A percentile compares a stretch with the other conserved stretches of the same genome.
These are phyloP conservation scores for Andrena fulva DNA, from an alignment of 2,888 invertebrate species.

Conservation along the genomic window DNA sequence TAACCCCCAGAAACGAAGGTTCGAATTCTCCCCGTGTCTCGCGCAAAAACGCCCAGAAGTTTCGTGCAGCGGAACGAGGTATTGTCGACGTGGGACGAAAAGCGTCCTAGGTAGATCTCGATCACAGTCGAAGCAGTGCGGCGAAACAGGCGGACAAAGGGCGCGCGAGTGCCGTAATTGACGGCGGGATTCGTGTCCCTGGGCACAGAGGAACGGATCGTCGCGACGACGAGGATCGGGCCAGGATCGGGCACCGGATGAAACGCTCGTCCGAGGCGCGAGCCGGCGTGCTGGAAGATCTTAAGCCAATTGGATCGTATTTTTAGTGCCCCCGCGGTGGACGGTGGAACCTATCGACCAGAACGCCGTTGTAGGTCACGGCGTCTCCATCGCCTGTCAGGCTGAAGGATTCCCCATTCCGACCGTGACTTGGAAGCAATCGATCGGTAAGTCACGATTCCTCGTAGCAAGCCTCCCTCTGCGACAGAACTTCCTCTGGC, in stretches of 20 bases:
- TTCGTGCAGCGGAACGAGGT: constrained; percentile 2
- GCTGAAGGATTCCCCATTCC: constrained; percentile 92
- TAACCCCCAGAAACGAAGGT: not conserved
- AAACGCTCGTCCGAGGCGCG: constrained; percentile 46
- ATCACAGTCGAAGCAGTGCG: constrained; percentile 1
- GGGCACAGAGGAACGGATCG: not conserved
- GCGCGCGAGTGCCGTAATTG: constrained; percentile 31
- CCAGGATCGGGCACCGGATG: constrained; percentile 27
- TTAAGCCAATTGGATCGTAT: constrained; percentile 77
- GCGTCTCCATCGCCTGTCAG: constrained; percentile 89
- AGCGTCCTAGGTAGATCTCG: constrained; percentile 1
- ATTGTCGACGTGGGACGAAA: constrained; percentile 13
- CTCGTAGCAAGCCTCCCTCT: constrained; percentile 35
- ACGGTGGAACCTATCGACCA: constrained; percentile 90
- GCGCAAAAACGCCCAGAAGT: not conserved
- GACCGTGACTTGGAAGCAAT: constrained; percentile 86
- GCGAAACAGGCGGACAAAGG: not conserved
- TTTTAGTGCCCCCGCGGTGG: constrained; percentile 92
- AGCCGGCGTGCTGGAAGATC: constrained; percentile 56
- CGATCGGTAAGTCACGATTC: constrained; percentile 84
- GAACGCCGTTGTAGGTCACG: constrained; percentile 90
- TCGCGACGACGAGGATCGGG: constrained; percentile 39
- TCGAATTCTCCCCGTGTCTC: not conserved
- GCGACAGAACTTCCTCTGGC: not conserved
- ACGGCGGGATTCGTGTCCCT: constrained; percentile 9